A percentile compares a stretch with the other conserved stretches of the same genome.
These are phyloP conservation scores for Armadillidium nasatum DNA, from an alignment of 1,140 invertebrate genomes.

Conservation along the genomic window DNA sequence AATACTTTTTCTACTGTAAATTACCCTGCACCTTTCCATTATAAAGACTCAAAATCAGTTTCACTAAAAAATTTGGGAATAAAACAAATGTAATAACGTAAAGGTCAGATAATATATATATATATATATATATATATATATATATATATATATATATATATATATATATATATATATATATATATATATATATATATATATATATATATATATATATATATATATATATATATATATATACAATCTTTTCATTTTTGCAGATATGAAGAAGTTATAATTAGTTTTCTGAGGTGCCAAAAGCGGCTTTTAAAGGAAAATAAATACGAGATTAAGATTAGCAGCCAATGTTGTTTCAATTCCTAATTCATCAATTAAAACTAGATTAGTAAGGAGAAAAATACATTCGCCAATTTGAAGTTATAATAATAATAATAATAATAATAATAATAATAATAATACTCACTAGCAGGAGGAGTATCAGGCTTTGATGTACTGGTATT, in stretches of 20 bases:
- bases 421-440: neutral
- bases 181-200: slow-evolving; percentile 24
- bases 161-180: slow-evolving; percentile 3
- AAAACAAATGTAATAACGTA: too few species aligned
- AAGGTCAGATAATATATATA: too few species aligned
- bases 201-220: neutral
- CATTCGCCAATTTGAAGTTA: neutral
- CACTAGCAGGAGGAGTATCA: neutral
- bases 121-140: slow-evolving; percentile 17
- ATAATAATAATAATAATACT: neutral
- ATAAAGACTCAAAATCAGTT: too few species aligned
- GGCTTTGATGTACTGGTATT: neutral
- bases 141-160: slow-evolving; percentile 12
- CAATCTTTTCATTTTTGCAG: neutral
- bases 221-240: neutral
- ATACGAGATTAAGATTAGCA: neutral
- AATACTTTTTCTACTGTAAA: too few species aligned
- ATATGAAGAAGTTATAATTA: too few species aligned
- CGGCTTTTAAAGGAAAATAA: neutral
- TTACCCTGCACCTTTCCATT: too few species aligned
- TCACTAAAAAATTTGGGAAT: too few species aligned
- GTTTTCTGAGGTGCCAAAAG: neutral
- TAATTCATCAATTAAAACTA: neutral
- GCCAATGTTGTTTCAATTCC: neutral
- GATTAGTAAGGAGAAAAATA: neutral